Evolutionary conservation across 2,888 invertebrate genomes (phyloP), one percentile per base, ranked within the genome.

Genomic region (Embidobia sp.): DNA sequence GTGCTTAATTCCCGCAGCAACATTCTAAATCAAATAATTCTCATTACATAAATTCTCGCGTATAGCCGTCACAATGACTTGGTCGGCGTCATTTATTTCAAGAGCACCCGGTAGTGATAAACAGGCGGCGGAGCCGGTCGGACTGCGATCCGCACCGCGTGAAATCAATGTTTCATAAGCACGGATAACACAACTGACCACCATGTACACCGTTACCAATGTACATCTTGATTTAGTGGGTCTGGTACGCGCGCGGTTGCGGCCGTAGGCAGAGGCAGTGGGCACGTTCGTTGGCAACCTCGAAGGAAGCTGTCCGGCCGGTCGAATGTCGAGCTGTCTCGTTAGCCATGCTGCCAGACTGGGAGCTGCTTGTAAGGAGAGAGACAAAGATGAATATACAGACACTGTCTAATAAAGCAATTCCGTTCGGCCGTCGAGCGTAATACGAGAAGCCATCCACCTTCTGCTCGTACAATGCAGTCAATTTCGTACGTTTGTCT

Each of bases 141-240:
- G 73, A 46, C 73, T 63, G 79, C 79, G 80, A 79, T 77, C 80
- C 79, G 83, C 82, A 79, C 82, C 85, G 85, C 89, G 88, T 89
- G 89, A 88, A 89, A 89, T 88, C 89, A 89, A 89, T 89, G 88
- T 89, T 89, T 88, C 88, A 86, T 87, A 87, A 88, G 88, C 87
- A 84, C 82, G 85, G 85, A 86, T 86, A 86, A 87, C 86, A 84
- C 83, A 85, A 84, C 84, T 83, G 85, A 85, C 86, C 85, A 78
- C 85, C 82, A 81, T 82, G 84, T 83, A 84, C 85, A 85, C 88
- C 88, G 86, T 89, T 86, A 87, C 89, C 87, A 89, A 89, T 87
- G 88, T 88, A 88, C 88, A 87, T 89, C 89, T 89, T 88, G 89
- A 89, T 89, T 88, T 88, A 89, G 88, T 88, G 83, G 86, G 83